Evolutionary conservation across 92 coral and sea anemone genomes (phyloP).

Genomic region (Diadumene lineata): DNA sequence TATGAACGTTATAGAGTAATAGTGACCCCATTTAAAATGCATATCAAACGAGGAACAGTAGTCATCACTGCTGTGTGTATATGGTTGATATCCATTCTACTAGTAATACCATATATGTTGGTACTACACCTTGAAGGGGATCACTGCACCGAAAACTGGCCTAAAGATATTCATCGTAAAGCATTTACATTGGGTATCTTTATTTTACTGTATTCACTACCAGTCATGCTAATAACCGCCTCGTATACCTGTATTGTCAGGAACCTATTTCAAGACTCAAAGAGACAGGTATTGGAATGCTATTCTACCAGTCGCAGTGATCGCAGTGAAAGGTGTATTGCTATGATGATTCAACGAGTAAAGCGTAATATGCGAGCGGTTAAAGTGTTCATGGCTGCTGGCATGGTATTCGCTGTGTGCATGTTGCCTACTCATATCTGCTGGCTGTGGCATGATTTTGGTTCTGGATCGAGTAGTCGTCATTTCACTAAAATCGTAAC

Average conservation of each 20-base stretch:
- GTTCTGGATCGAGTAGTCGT: constrained; percentile 15
- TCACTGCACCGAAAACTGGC: constrained; percentile 48
- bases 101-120: constrained; percentile 47
- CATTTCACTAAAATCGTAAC: constrained; percentile 40
- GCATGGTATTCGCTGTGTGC: constrained; percentile 46
- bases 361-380: constrained; percentile 47
- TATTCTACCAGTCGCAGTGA: not conserved
- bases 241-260: constrained; percentile 40
- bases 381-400: constrained; percentile 50
- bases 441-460: constrained; percentile 63
- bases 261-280: constrained; percentile 26
- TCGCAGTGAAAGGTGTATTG: not conserved
- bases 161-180: constrained; percentile 30
- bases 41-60: constrained; percentile 22
- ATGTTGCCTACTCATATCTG: constrained; percentile 55
- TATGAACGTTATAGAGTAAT: constrained; percentile 55
- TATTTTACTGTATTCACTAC: constrained; percentile 42
- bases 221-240: constrained; percentile 32
- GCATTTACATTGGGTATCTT: constrained; percentile 43
- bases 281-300: constrained; percentile 17
- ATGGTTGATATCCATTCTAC: constrained; percentile 39
- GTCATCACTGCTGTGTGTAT: constrained; percentile 28
- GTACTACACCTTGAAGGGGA: constrained; percentile 17
- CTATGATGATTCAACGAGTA: constrained; percentile 20
- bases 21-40: constrained; percentile 43